Evolutionary conservation across 2,113 vertebrate genomes (phyloP), one percentile per base, ranked within the genome.

Genomic region (Copsychus sechellarum): DNA sequence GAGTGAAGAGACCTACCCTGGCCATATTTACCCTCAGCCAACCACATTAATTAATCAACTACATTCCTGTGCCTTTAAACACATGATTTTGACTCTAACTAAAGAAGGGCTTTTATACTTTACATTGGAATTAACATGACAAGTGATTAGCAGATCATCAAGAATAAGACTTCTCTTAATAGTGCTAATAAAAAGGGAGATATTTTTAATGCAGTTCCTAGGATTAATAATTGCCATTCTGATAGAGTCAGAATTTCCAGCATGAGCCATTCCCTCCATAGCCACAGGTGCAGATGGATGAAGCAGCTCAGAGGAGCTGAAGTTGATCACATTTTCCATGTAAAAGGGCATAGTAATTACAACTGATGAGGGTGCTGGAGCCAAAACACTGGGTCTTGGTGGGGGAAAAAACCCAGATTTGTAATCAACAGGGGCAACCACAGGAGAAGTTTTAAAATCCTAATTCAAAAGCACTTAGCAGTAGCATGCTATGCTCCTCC

Each of bases 231-330:
- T 92, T 95, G 81, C 86, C 31, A 57, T 93, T 87, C 67, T 88
- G 85, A 93, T 64, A 82, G 90, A 93, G 84, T 97, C 91, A 96
- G 87, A 96, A 82, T 97, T 97, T 97, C 97, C 97, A 97, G 82
- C 34, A 24, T 96, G 96, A 96, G 89, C 91, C 72, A 3, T 86
- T 94, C 74, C 78, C 94, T 96, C 94, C 91, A 66, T 70, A 91
- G 93, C 95, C 95, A 97, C 94, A 97, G 96, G 95, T 97, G 95
- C 88, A 93, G 95, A 94, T 64, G 94, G 92, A 92, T 95, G 94
- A 83, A 86, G 85, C 79, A 76, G 91, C 85, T 92, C 81, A 92
- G 79, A 92, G 87, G 91, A 92, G 94, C 80, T 94, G 64, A 91
- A 72, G 84, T 64, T 93, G 87, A 95, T 96, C 97, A 94, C 74